Evolutionary conservation across 1,140 invertebrate genomes (phyloP), one percentile per base, ranked within the genome.

Genomic region (Choristoneura fumiferana): DNA sequence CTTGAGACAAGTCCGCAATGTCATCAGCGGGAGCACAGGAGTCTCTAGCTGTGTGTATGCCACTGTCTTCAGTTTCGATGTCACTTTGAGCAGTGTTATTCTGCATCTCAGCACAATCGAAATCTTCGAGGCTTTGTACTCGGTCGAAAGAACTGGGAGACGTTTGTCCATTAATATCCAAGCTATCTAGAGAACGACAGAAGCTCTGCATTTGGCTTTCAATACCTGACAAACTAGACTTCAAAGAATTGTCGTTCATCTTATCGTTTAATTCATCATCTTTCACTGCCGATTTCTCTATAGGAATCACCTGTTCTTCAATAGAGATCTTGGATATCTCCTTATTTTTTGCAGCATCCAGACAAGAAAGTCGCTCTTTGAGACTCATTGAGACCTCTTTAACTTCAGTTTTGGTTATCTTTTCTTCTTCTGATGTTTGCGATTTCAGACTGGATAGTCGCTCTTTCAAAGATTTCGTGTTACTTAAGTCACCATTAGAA

Each of bases 41-140:
- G 14, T 94, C 94, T 74, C 95, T 94, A 1, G 93, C 93, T 18
- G 94, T 95, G 65, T 96, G 95, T 54, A 96, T 95, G 2, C 95
- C 95, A 57, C 94, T 95, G 67, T 96, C 95, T 77, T 96, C 95
- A 9, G 93, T 90, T 81, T 95, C 94, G 8, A 94, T 94, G 55
- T 95, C 94, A 52, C 90, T 91, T 34, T 84, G 84, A 35, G 90
- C 85, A 17, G 86, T 85, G 58, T 86, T 83, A 61, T 89, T 86
- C 62, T 86, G 84, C 76, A 86, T 91, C 76, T 76, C 90, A 62
- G 36, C 82, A 73, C 73, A 92, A 88, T 83, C 93, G 83, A 78
- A 92, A 67, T 84, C 93, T 91, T 94, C 92, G 33, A 93, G 88
- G 67, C 92, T 93, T 71, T 93, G 93, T 12, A 93, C 92, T 39